phyloP scores from a whole-genome alignment of 2,113 vertebrate genomes.

The Dipodomys stephensi region DNA sequence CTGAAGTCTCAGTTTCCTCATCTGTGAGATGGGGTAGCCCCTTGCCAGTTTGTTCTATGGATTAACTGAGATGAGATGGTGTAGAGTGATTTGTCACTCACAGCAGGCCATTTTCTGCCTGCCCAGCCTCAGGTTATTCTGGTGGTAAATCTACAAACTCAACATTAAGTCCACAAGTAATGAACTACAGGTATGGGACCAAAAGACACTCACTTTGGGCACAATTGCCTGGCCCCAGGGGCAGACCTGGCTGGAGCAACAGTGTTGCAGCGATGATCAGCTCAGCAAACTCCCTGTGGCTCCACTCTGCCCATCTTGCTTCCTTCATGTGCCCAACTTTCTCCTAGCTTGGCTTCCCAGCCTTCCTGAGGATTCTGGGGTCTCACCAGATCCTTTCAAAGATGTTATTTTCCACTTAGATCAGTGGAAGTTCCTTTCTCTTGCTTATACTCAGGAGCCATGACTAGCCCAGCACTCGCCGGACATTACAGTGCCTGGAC shows the following conservation, averaged over 20 bases:
- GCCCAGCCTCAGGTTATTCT: neutral
- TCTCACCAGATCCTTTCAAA: neutral
- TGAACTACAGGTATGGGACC: neutral
- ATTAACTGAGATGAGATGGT: neutral
- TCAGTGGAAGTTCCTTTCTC: neutral
- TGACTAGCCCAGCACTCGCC: rapidly evolving
- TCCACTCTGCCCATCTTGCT: neutral
- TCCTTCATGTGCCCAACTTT: neutral
- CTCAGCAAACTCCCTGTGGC: neutral
- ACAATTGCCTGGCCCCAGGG: neutral
- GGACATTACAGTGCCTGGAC: neutral
- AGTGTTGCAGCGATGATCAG: neutral
- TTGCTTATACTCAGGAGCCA: too few species aligned
- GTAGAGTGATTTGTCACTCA: neutral
- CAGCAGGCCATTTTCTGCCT: neutral
- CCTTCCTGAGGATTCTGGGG: neutral
- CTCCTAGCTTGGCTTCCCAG: neutral
- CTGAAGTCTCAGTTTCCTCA: neutral
- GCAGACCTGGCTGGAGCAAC: neutral
- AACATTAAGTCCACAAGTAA: neutral
- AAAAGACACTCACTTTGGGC: neutral
- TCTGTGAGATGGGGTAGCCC: neutral
- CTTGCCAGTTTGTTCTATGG: neutral
- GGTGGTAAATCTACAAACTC: neutral
- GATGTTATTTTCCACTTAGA: neutral